phyloP scores from a whole-genome alignment of 2,113 vertebrate genomes.

The Spheniscus mendiculus region DNA sequence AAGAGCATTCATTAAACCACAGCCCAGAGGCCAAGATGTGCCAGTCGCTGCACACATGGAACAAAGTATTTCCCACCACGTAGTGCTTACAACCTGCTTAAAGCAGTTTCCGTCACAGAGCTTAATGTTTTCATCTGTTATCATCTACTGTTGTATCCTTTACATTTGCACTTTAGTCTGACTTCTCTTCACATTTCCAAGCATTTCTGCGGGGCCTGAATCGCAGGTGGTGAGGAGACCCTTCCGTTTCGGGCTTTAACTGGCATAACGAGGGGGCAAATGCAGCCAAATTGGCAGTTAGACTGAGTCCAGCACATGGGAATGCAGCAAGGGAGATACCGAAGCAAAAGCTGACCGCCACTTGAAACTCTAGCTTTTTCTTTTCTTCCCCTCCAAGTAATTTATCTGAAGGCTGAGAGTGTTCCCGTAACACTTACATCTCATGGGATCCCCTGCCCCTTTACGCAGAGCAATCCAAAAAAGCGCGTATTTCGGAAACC shows the following conservation, averaged over 20 bases:
- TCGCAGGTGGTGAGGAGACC: too few species aligned
- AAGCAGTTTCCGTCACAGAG: neutral
- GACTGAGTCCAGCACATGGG: accelerated
- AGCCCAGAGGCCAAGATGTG: neutral
- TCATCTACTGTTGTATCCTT: neutral
- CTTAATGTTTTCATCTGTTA: neutral
- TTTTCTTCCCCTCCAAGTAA: neutral
- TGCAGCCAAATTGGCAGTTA: neutral
- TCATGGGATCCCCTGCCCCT: neutral
- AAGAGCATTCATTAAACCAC: neutral
- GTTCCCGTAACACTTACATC: neutral
- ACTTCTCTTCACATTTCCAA: neutral
- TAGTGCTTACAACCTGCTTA: neutral
- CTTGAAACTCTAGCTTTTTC: neutral
- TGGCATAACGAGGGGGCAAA: too few species aligned
- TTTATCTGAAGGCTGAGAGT: neutral
- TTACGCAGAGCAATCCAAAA: neutral
- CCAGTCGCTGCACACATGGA: neutral
- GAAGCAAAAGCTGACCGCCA: neutral
- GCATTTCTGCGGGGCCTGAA: neutral
- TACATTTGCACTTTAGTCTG: neutral
- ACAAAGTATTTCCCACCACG: neutral
- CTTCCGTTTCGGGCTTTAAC: neutral
- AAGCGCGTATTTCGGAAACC: accelerated
- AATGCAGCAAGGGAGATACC: neutral